These are phyloP conservation scores for Meganola albula DNA, from an alignment of 2,888 invertebrate species.

Conservation along the genomic window DNA sequence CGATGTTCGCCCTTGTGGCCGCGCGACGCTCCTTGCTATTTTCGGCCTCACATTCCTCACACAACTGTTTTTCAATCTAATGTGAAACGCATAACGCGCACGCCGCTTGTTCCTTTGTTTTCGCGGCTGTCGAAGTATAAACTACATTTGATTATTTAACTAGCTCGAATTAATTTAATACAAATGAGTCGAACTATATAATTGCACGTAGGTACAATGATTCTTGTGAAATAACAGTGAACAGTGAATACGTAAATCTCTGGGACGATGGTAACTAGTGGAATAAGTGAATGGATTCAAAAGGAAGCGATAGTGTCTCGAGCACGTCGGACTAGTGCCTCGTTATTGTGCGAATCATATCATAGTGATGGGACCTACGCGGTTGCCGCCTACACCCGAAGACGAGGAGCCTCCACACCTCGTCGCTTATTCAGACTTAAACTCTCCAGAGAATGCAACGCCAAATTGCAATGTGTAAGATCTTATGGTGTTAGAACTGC, in stretches of 20 bases:
- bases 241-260: conserved; percentile 27
- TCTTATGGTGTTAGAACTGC: conserved; percentile 16
- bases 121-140: conserved; percentile 40
- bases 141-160: conserved; percentile 38
- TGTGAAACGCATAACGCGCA: conserved; percentile 70
- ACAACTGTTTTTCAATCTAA: conserved; percentile 76
- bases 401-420: conserved; percentile 54
- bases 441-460: conserved; percentile 39
- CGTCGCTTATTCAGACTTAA: conserved; percentile 34
- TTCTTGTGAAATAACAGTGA: too few species aligned
- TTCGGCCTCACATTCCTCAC: conserved; percentile 73
- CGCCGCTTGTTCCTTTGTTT: conserved; percentile 68
- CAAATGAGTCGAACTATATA: conserved; percentile 36
- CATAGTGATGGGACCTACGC: conserved; percentile 61
- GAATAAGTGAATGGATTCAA: conserved; percentile 40
- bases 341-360: conserved; percentile 41
- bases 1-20: conserved; percentile 71
- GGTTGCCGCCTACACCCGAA: conserved; percentile 63
- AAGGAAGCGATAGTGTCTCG: conserved; percentile 40
- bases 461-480: conserved; percentile 52
- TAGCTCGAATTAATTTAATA: conserved; percentile 32
- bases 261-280: conserved; percentile 45
- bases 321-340: conserved; percentile 53
- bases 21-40: conserved; percentile 73
- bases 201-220: conserved; percentile 12